Conservation (phyloP, 1,140 invertebrate species). For the Octopus sinensis region DNA sequence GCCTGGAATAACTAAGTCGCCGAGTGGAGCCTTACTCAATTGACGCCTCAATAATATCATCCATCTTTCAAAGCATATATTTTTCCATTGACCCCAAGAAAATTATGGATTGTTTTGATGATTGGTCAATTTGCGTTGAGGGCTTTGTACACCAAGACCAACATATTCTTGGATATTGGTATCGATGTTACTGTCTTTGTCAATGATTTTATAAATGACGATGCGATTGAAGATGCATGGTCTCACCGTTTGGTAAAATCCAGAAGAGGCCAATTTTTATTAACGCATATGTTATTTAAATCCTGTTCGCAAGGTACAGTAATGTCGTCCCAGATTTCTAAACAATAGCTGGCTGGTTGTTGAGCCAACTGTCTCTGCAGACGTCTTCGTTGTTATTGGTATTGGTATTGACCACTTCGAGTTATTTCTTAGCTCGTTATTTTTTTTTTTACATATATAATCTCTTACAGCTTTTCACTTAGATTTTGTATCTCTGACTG, state of each 20-base stretch:
- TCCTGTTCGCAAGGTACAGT: not conserved
- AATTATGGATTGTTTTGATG: not conserved
- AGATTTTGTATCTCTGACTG: no score
- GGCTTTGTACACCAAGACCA: not conserved
- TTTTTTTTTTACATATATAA: no score
- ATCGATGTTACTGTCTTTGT: not conserved
- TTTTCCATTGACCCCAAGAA: not conserved
- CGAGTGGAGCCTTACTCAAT: not conserved
- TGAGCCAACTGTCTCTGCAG: conserved; percentile 1
- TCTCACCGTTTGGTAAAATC: not conserved
- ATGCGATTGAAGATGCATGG: not conserved
- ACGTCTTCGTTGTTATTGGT: not conserved
- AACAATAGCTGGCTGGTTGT: not conserved
- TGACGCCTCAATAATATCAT: not conserved
- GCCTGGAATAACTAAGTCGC: conserved; percentile 5
- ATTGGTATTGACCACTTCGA: not conserved
- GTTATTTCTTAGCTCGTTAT: no score
- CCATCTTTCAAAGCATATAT: not conserved
- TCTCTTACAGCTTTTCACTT: no score
- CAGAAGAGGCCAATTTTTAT: not conserved
- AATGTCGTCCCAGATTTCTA: not conserved
- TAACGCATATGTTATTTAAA: not conserved
- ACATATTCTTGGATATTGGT: not conserved
- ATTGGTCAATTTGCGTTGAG: not conserved
- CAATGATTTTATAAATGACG: not conserved